These are phyloP conservation scores for Chironomus tepperi DNA, from an alignment of 1,140 invertebrate genomes.

Conservation along the genomic window DNA sequence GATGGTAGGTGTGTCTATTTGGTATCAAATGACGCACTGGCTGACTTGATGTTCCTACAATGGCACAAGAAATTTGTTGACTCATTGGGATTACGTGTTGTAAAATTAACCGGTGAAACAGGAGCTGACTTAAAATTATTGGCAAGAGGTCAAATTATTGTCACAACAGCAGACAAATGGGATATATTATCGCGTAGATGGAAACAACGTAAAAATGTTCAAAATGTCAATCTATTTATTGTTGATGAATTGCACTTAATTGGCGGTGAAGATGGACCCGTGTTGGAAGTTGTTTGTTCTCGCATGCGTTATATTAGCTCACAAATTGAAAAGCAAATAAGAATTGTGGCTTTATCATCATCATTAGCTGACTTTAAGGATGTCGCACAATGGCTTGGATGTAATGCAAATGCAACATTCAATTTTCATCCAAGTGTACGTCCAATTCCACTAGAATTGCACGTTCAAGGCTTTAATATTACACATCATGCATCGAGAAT, in stretches of 20 bases:
- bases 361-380: slow-evolving; percentile 94
- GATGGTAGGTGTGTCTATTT: slow-evolving; percentile 84
- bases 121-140: slow-evolving; percentile 91
- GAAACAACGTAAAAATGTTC: slow-evolving; percentile 98
- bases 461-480: slow-evolving; percentile 96
- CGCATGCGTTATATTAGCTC: slow-evolving; percentile 96
- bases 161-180: slow-evolving; percentile 98
- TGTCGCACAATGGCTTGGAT: slow-evolving; percentile 94
- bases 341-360: slow-evolving; percentile 91
- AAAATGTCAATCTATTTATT: slow-evolving; percentile 94
- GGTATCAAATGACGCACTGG: slow-evolving; percentile 83
- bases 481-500: slow-evolving; percentile 93
- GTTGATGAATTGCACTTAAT: slow-evolving; percentile 94
- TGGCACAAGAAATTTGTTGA: slow-evolving; percentile 85
- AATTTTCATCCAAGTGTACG: slow-evolving; percentile 98
- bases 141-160: slow-evolving; percentile 88
- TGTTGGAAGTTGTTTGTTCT: slow-evolving; percentile 94
- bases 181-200: slow-evolving; percentile 95
- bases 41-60: slow-evolving; percentile 82
- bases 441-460: slow-evolving; percentile 88
- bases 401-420: slow-evolving; percentile 83
- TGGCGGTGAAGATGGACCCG: slow-evolving; percentile 82
- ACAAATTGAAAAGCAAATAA: slow-evolving; percentile 86
- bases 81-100: slow-evolving; percentile 74
- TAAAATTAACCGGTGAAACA: slow-evolving; percentile 95